A percentile compares a stretch with the other conserved stretches of the same genome.
These are phyloP conservation scores for Zaprionus taronus DNA, from an alignment of 1,140 invertebrate genomes.

Conservation along the genomic window DNA sequence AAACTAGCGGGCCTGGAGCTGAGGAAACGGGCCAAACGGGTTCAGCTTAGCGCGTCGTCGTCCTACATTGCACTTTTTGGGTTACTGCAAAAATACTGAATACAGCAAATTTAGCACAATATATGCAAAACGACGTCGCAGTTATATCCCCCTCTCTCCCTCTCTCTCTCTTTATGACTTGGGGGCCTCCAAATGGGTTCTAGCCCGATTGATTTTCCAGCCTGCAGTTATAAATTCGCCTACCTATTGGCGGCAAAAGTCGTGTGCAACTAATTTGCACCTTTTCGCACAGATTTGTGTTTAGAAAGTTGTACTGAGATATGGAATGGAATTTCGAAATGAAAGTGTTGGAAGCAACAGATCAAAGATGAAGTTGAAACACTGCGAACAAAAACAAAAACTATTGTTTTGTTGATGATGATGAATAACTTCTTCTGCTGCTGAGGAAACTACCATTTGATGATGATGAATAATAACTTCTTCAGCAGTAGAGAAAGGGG, in stretches of 20 bases:
- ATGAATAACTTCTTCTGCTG: slow-evolving; percentile 31
- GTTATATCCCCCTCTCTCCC: background rate
- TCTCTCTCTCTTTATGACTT: background rate
- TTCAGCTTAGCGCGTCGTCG: slow-evolving; percentile 56
- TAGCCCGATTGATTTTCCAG: slow-evolving; percentile 63
- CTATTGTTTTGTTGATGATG: slow-evolving; percentile 6
- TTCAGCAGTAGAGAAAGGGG: slow-evolving; percentile 7
- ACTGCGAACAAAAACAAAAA: background rate
- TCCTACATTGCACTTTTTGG: slow-evolving; percentile 76
- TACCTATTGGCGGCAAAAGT: slow-evolving; percentile 46
- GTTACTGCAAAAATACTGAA: slow-evolving; percentile 47
- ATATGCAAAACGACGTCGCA: slow-evolving; percentile 51
- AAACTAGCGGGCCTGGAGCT: slow-evolving; percentile 43
- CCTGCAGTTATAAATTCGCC: slow-evolving; percentile 51
- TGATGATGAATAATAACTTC: slow-evolving; percentile 36
- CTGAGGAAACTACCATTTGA: slow-evolving; percentile 3
- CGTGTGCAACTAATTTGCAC: slow-evolving; percentile 80
- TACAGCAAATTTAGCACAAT: slow-evolving; percentile 25
- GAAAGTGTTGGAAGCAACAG: slow-evolving; percentile 59
- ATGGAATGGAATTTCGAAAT: slow-evolving; percentile 60
- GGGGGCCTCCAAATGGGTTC: slow-evolving; percentile 53
- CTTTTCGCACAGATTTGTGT: slow-evolving; percentile 52
- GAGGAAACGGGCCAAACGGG: slow-evolving; percentile 63
- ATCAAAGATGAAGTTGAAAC: background rate
- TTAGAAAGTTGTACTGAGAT: slow-evolving; percentile 67